Percentiles rank a stretch among this genome's conserved stretches.
These are phyloP conservation scores for Harpagus bidentatus DNA, from an alignment of 2,113 vertebrate species.

Conservation along the genomic window DNA sequence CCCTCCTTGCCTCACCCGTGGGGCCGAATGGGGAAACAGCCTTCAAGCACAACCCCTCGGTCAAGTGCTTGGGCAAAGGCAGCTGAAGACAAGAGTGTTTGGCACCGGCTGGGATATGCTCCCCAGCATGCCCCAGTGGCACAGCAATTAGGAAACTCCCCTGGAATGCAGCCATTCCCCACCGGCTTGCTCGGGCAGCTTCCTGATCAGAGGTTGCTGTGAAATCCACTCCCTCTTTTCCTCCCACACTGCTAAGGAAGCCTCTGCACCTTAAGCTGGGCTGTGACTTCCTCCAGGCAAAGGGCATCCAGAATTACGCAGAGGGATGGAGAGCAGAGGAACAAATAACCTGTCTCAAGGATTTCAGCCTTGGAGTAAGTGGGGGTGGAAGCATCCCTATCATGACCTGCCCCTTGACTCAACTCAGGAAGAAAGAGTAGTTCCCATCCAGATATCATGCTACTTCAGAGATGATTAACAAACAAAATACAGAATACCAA, in stretches of 20 bases:
- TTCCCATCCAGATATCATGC: background rate
- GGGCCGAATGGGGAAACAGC: background rate
- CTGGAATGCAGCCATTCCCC: constrained; percentile 46
- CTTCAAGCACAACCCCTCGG: background rate
- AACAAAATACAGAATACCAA: background rate
- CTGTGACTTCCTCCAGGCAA: constrained; percentile 27
- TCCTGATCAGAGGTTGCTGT: constrained; percentile 25
- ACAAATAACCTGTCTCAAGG: background rate
- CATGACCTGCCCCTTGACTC: background rate
- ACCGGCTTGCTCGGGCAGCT: constrained; percentile 14
- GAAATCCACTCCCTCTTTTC: constrained; percentile 41
- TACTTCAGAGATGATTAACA: background rate
- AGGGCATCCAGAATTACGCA: background rate
- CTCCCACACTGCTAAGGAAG: background rate
- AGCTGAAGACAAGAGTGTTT: background rate
- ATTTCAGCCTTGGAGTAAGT: background rate
- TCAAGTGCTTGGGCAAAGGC: background rate
- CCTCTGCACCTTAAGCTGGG: background rate
- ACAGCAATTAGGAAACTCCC: constrained; percentile 15
- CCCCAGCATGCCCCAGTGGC: background rate
- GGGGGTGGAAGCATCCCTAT: background rate
- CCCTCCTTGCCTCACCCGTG: background rate
- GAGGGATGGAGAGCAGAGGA: background rate
- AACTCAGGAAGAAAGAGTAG: background rate
- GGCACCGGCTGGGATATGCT: background rate